phyloP scores from a whole-genome alignment of 2,888 invertebrate species.

The Elmis aenea region DNA sequence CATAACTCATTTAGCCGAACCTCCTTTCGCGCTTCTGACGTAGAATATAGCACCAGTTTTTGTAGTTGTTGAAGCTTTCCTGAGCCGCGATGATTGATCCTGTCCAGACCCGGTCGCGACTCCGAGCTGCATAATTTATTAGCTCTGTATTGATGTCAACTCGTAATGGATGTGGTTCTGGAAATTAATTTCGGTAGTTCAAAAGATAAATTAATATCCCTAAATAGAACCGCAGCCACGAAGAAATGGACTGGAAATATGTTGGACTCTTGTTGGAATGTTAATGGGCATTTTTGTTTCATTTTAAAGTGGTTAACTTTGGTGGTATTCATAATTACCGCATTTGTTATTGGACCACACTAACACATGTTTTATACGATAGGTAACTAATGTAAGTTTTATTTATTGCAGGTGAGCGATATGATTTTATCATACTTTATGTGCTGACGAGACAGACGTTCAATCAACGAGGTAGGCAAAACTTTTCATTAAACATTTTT shows the following conservation, averaged over 20 bases:
- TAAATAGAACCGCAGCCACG: slow-evolving; percentile 25
- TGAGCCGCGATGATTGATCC: slow-evolving; percentile 29
- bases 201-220: slow-evolving; percentile 39
- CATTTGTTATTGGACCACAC: no score
- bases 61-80: slow-evolving; percentile 24
- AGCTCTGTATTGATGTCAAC: slow-evolving; percentile 35
- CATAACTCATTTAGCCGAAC: slow-evolving; percentile 10
- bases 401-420: no score
- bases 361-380: no score
- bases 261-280: slow-evolving; percentile 16
- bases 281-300: slow-evolving; percentile 20
- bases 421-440: no score
- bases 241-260: slow-evolving; percentile 28
- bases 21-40: slow-evolving; percentile 23
- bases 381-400: no score
- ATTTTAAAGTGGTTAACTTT: no score
- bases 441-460: no score
- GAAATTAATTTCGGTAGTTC: slow-evolving; percentile 41
- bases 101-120: slow-evolving; percentile 27
- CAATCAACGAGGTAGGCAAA: no score
- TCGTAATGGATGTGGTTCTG: slow-evolving; percentile 39
- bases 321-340: no score
- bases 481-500: no score
- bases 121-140: slow-evolving; percentile 31
- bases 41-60: slow-evolving; percentile 26